These are phyloP conservation scores for Megalops atlanticus DNA, from an alignment of 2,113 vertebrate genomes.

Conservation along the genomic window DNA sequence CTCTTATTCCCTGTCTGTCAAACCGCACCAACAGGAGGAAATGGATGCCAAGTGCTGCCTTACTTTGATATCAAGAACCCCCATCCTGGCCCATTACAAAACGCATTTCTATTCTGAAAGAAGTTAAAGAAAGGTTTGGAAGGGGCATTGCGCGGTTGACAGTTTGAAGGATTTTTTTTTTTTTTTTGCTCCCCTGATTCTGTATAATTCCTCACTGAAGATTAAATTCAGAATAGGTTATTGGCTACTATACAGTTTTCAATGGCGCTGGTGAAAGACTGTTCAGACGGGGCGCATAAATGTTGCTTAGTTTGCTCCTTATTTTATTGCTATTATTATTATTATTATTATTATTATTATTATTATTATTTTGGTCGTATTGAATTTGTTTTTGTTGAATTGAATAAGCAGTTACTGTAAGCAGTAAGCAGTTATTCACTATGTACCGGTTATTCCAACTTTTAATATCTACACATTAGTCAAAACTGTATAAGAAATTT, in stretches of 20 bases:
- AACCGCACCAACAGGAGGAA: slow-evolving; percentile 16
- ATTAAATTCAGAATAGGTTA: background rate
- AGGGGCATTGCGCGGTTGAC: background rate
- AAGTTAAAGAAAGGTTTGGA: background rate
- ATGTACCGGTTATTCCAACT: too few relatives aligned
- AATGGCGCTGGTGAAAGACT: background rate
- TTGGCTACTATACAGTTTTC: background rate
- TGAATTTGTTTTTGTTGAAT: too few relatives aligned
- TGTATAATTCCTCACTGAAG: background rate
- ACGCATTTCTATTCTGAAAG: background rate
- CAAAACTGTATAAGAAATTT: too few relatives aligned
- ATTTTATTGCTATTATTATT: too few relatives aligned
- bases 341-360: too few relatives aligned
- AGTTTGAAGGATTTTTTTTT: background rate
- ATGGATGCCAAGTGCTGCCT: background rate
- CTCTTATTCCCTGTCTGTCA: slow-evolving; percentile 17
- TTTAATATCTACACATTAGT: too few relatives aligned
- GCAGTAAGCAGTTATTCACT: too few relatives aligned
- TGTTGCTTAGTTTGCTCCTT: background rate
- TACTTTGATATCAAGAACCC: slow-evolving; percentile 5
- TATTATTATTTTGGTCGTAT: too few relatives aligned
- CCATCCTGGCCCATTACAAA: background rate
- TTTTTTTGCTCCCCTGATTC: background rate
- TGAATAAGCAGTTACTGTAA: too few relatives aligned
- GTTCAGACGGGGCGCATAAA: background rate